Evolutionary conservation across 1,140 invertebrate genomes (phyloP), one percentile per base, ranked within the genome.

Genomic region (Hyles vespertilio): DNA sequence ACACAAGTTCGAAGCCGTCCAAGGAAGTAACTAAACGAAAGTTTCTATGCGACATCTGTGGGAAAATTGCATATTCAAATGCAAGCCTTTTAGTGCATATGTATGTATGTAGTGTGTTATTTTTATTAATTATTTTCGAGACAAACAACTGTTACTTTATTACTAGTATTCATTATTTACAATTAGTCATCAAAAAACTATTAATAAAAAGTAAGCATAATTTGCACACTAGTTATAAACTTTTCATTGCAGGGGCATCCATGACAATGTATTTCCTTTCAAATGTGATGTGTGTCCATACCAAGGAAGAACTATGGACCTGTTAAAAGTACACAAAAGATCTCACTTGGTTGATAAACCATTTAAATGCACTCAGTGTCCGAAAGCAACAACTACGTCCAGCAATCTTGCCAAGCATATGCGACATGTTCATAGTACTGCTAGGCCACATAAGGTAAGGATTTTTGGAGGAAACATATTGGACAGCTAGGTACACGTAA

Each of bases 21-120:
- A 65, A 32, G 36, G 67, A 77, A 62, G 50, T 55, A 32, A 73
- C 53, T 58, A 81, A 79, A 60, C 81, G 75, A 60, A 79, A 71
- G 12, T 86, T 83, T 69, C 65, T 87, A 6, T 87, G 84, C 77
- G 84, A 87, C 51, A 78, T 81, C 10, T 87, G 84, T 74, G 84
- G 84, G 0, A 87, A 87, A 66, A 78, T 71, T 51, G 67, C 80
- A 8, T 69, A 54, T n/a, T 82, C 85, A 4, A 85, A 81, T 54
- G 83, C 79, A 55, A 79, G 72, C 59, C 70, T 86, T 7, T 49
- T 77, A 44, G 67, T 77, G 32, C 85, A 66, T 62, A 67, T 66
- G 63, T 65, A 59, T 44, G 62, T 59, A 44, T 40, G 47, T 32
- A 50, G 8, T 5, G 8, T 48, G n/a, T 10, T 48, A 48, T 48